phyloP scores from a whole-genome alignment of 2,888 invertebrate genomes.

The Nematopogon swammerdamellus region DNA sequence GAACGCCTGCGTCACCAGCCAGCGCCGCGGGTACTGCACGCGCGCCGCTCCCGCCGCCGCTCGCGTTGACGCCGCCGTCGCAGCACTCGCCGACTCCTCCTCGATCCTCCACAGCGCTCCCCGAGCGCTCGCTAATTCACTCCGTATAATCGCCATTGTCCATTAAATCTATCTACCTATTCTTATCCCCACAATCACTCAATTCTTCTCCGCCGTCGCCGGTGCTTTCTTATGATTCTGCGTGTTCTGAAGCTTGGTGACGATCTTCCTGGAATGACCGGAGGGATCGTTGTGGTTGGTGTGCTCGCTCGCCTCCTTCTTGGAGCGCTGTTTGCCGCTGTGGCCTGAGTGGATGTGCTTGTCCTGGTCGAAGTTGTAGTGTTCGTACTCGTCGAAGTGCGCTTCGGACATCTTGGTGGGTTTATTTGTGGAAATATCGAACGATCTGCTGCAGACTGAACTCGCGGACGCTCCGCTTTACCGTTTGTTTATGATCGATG shows the following conservation, averaged over 20 bases:
- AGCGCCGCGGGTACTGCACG: slow-evolving; percentile 42
- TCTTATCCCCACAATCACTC: neutral
- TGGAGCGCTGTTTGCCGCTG: slow-evolving; percentile 87
- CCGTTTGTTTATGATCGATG: slow-evolving; percentile 9
- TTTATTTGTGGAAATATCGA: slow-evolving; percentile 13
- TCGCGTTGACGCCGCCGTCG: slow-evolving; percentile 25
- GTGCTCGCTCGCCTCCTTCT: slow-evolving; percentile 84
- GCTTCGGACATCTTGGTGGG: slow-evolving; percentile 67
- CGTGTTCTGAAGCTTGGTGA: slow-evolving; percentile 80
- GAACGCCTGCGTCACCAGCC: slow-evolving; percentile 34
- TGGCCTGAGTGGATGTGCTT: slow-evolving; percentile 84
- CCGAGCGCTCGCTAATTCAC: slow-evolving; percentile 12
- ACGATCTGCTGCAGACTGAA: slow-evolving; percentile 23
- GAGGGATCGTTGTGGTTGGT: slow-evolving; percentile 90
- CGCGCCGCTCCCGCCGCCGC: slow-evolving; percentile 45
- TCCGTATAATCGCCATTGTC: neutral
- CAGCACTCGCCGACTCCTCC: slow-evolving; percentile 25
- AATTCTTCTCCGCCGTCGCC: slow-evolving; percentile 17
- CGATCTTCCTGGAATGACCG: slow-evolving; percentile 91
- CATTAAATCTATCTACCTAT: neutral
- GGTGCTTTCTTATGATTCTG: slow-evolving; percentile 71
- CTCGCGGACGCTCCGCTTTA: neutral
- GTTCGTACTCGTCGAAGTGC: slow-evolving; percentile 89
- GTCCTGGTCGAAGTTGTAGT: slow-evolving; percentile 92
- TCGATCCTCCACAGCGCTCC: slow-evolving; percentile 43